Evolutionary conservation across 2,888 invertebrate species (phyloP).

Genomic region (Diogma glabrata): DNA sequence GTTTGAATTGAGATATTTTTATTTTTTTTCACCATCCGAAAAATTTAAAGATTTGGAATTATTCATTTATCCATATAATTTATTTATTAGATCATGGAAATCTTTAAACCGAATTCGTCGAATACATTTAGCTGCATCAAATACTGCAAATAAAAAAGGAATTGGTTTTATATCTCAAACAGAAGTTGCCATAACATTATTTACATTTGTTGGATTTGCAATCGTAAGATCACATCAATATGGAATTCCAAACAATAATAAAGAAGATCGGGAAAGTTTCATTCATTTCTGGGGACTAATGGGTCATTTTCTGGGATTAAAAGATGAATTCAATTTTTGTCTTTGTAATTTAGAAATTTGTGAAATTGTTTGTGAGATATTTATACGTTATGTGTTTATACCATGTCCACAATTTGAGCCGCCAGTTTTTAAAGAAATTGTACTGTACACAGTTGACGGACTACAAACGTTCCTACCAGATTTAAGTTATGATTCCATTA

Average conservation of each 20-base stretch:
- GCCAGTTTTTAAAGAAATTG: neutral
- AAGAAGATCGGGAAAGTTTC: constrained; percentile 8
- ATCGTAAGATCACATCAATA: constrained; percentile 5
- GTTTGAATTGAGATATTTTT: no score
- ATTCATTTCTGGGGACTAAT: constrained; percentile 11
- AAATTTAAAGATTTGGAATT: no score
- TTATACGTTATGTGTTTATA: constrained; percentile 1
- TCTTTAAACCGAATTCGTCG: constrained; percentile 4
- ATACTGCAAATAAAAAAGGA: neutral
- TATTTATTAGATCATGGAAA: constrained; percentile 1
- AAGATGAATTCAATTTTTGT: constrained; percentile 10
- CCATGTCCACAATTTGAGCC: constrained; percentile 3
- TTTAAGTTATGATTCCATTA: neutral
- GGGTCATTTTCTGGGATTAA: constrained; percentile 4
- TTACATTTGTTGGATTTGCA: constrained; percentile 7
- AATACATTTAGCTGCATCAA: constrained; percentile 1
- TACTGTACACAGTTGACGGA: neutral
- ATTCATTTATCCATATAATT: no score
- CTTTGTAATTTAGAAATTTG: neutral
- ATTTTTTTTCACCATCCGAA: no score
- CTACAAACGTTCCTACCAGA: neutral
- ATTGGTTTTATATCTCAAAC: constrained; percentile 8
- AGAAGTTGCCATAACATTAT: neutral
- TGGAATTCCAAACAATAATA: neutral
- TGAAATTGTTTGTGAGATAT: neutral